Base-by-base conservation (phyloP, 2,888 invertebrate genomes). In the Drosophila mimica region DNA sequence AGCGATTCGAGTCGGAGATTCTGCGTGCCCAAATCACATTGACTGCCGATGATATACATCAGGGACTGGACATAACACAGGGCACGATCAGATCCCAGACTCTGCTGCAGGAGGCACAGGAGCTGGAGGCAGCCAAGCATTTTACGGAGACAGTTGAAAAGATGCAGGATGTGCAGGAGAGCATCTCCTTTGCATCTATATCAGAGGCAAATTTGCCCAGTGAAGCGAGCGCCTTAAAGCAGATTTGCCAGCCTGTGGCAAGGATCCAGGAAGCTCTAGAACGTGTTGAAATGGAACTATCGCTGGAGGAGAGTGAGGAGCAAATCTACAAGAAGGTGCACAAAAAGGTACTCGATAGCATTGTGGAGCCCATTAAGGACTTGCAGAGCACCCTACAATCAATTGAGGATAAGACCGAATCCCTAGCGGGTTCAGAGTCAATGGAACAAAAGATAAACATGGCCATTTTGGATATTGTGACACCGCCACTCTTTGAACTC, bases 381-480 rank as follows among this genome's bases (percentile, higher is more conserved):
- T 51, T 93, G 8, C 91, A 93, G 65, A 69, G 67, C 7, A 91
- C 91, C 17, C 68, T 92, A 1, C 86, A 89, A 49, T 80, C 82
- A 25, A 91, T 93, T 40, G 92, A 92, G 43, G 88, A 84, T 28
- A 91, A 91, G 56, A 84, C 87, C 0, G 86, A 89, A 11, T 86
- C 90, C 0, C 61, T 89, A 9, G 83, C 85, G 0, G 91, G 89
- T 0, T 80, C 82, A 13, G 92, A 92, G 51, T 90, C 91, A 0
- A 76, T 93, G 52, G 93, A 93, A 49, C 92, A 93, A 57, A 93
- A 93, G 78, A 91, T 95, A 62, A 95, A 95, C 79, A 94, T 95
- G 68, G 94, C 95, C 65, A 94, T 96, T 38, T 94, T 96, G 64
- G 95, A 96, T 86, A 94, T 94, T 61, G 94, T 96, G 0, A 94